Base-by-base conservation (phyloP, 1,140 invertebrate species). In the Zelostemma sp. region DNA sequence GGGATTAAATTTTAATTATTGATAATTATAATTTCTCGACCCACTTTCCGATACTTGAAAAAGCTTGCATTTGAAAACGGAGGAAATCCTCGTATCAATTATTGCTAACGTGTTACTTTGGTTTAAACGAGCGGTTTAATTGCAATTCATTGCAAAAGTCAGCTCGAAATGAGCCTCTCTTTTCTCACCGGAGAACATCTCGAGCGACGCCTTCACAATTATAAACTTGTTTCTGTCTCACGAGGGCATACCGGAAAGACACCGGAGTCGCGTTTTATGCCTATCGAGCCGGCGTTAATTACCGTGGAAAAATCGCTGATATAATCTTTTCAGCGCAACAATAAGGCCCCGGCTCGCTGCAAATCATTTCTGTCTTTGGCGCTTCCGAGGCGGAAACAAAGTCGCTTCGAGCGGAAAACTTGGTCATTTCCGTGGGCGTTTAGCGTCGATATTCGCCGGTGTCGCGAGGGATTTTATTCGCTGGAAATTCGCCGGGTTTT, bases 181-280 rank as follows among this genome's bases (percentile, higher is more conserved):
- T 60, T 68, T 63, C 53, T 55, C 47, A 8, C 11, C 21, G 38
- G 56, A 50, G 56, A 53, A 70, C 61, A 70, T 40, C 41, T 64
- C 53, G 45, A 69, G 51, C 51, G 56, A 50, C 28, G 51, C 18
- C 68, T 54, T 33, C 58, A 45, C 64, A 72, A 72, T 72, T 67
- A 72, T 67, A 64, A 72, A 67, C 69, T 60, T 28, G 69, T 67
- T 67, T 72, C 69, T 60, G 56, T 72, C 63, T 67, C 69, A 72
- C 68, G 63, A 47, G 56, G 59, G 46, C 46, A 60, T 55, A 61
- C 69, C 60, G 64, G 69, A 72, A 72, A 68, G 68, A 46, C 47
- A 64, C 63, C 51, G 55, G 60, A 64, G 59, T 47, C 25, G 53
- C 60, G 64, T 59, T 67, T 67, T 68, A 67, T 48, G 59, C 60